These are phyloP conservation scores for Heliconius hewitsoni DNA, from an alignment of 1,140 invertebrate species.

Conservation along the genomic window DNA sequence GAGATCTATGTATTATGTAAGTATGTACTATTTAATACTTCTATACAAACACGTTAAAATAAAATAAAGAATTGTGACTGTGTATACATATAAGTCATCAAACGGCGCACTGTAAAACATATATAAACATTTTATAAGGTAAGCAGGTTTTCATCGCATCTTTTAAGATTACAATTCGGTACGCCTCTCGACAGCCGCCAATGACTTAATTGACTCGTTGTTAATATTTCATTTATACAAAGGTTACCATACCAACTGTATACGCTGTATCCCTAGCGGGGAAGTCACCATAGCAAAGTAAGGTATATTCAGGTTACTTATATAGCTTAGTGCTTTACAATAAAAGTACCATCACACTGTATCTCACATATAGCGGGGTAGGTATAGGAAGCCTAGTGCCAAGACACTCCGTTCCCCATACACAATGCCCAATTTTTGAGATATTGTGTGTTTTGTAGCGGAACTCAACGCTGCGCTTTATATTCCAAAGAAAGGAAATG, in stretches of 20 bases:
- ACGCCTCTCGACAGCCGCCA: constrained; percentile 49
- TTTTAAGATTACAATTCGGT: constrained; percentile 43
- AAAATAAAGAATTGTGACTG: background rate
- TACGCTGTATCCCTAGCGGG: too few relatives aligned
- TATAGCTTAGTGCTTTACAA: too few relatives aligned
- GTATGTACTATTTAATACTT: too few relatives aligned
- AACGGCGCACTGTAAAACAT: background rate
- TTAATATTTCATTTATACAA: constrained; percentile 39
- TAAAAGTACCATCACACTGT: too few relatives aligned
- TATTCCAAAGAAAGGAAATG: too few relatives aligned
- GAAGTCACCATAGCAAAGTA: background rate
- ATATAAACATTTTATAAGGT: background rate
- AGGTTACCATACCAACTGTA: background rate
- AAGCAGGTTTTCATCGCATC: constrained; percentile 7
- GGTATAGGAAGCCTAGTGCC: background rate
- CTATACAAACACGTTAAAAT: background rate
- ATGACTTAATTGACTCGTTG: constrained; percentile 53
- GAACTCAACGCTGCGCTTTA: too few relatives aligned
- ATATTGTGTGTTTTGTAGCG: too few relatives aligned
- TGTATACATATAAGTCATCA: background rate
- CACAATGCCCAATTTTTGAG: too few relatives aligned
- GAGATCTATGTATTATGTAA: background rate
- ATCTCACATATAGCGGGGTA: too few relatives aligned
- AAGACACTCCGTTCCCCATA: background rate
- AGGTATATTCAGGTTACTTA: too few relatives aligned